Evolutionary conservation across 2,888 invertebrate genomes (phyloP), one percentile per base, ranked within the genome.

Genomic region (Ctena decussata): DNA sequence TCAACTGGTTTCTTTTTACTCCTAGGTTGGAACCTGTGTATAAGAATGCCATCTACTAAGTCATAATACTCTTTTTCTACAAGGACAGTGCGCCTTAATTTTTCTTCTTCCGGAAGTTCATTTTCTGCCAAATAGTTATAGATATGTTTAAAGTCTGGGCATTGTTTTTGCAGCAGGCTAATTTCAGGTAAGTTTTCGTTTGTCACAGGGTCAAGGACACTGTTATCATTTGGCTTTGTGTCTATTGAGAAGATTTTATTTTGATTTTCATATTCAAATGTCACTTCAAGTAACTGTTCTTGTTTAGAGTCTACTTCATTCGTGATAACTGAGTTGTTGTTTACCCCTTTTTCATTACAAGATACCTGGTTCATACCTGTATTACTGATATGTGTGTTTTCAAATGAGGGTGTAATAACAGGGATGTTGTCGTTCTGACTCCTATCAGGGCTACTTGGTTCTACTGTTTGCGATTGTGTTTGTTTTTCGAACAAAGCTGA

Each of bases 1-100:
- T n/a, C n/a, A n/a, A n/a, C n/a, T n/a, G n/a, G n/a, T n/a, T n/a
- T n/a, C n/a, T n/a, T n/a, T n/a, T n/a, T n/a, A n/a, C n/a, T n/a
- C n/a, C n/a, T n/a, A n/a, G n/a, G n/a, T 60, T 60, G 60, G 18
- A 60, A 60, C 30, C 60, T 60, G 60, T 60, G 60, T 5, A 60
- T 60, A 18, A 60, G 60, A 60, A 60, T 60, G 18, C 60, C 60
- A 30, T 60, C 60, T 60, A 60, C 27, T 60, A 60, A n/a, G n/a
- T n/a, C n/a, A n/a, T n/a, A n/a, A n/a, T n/a, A n/a, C n/a, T n/a
- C n/a, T n/a, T n/a, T n/a, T n/a, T n/a, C n/a, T n/a, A n/a, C n/a
- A n/a, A n/a, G n/a, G n/a, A n/a, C n/a, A n/a, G n/a, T n/a, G n/a
- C n/a, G n/a, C n/a, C n/a, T n/a, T n/a, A n/a, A n/a, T 53, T 53